Conservation (phyloP, 2,113 vertebrate genomes). For the Elgaria multicarinata region DNA sequence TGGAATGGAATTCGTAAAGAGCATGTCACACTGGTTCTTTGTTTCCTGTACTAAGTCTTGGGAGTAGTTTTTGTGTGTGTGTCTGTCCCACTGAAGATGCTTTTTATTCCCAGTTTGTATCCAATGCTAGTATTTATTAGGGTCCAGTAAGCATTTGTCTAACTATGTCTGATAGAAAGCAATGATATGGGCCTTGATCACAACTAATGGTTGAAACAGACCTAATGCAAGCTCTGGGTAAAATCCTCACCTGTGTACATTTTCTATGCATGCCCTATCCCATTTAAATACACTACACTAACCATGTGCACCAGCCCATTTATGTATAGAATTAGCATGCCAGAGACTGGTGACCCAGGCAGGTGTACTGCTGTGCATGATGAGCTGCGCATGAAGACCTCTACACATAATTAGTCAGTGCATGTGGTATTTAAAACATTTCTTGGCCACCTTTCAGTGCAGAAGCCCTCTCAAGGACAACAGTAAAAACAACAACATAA, state of each 20-base stretch:
- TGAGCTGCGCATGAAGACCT: too few species aligned
- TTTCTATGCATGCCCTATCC: too few species aligned
- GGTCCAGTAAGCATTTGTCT: neutral
- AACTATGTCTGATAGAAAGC: neutral
- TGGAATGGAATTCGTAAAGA: neutral
- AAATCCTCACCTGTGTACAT: neutral
- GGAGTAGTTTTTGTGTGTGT: neutral
- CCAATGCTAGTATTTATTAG: neutral
- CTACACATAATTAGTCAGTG: too few species aligned
- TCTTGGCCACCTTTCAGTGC: too few species aligned
- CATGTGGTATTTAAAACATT: too few species aligned
- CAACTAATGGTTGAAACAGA: neutral
- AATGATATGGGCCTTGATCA: neutral
- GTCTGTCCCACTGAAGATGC: conserved; percentile 13
- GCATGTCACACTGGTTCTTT: neutral
- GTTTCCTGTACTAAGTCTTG: neutral
- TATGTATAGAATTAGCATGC: neutral
- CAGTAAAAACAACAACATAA: too few species aligned
- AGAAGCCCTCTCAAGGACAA: too few species aligned
- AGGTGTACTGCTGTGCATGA: too few species aligned
- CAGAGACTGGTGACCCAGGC: too few species aligned
- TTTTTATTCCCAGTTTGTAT: conserved; percentile 32
- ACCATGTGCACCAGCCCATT: neutral
- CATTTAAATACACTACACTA: neutral
- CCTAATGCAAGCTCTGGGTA: neutral